These are phyloP conservation scores for Aptenodytes patagonicus DNA, from an alignment of 2,113 vertebrate genomes.

Conservation along the genomic window DNA sequence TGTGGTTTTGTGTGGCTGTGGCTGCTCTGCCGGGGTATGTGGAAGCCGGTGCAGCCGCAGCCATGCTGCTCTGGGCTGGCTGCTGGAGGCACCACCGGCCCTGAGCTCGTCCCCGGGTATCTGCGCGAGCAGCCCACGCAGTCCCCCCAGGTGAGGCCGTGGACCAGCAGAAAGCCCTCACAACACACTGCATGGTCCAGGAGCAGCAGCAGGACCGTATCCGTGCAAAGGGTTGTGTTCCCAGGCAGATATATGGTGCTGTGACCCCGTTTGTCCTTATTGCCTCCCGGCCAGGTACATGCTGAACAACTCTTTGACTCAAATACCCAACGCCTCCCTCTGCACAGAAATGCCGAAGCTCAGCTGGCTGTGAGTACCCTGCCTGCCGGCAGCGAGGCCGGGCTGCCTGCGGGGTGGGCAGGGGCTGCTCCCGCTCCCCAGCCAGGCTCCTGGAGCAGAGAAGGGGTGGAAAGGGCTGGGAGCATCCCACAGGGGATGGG, in stretches of 20 bases:
- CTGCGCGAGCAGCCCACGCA: fast-evolving
- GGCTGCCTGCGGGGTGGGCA: background rate
- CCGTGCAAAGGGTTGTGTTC: fast-evolving
- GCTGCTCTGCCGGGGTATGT: background rate
- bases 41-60: background rate
- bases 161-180: background rate
- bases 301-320: slow-evolving; percentile 60
- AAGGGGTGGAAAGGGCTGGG: background rate
- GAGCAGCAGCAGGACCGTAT: background rate
- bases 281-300: background rate
- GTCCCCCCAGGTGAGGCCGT: fast-evolving
- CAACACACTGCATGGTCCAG: fast-evolving
- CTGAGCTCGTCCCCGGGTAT: background rate
- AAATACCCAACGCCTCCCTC: slow-evolving; percentile 44
- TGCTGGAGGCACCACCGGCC: background rate
- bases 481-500: background rate
- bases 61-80: background rate
- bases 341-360: slow-evolving; percentile 59
- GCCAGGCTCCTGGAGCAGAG: background rate
- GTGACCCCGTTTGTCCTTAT: fast-evolving
- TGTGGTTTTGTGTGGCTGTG: fast-evolving
- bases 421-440: background rate
- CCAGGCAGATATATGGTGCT: fast-evolving
- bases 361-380: slow-evolving; percentile 66
- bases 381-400: background rate